Base-by-base conservation (phyloP, 1,140 invertebrate species). In the Drosophila mauritiana region DNA sequence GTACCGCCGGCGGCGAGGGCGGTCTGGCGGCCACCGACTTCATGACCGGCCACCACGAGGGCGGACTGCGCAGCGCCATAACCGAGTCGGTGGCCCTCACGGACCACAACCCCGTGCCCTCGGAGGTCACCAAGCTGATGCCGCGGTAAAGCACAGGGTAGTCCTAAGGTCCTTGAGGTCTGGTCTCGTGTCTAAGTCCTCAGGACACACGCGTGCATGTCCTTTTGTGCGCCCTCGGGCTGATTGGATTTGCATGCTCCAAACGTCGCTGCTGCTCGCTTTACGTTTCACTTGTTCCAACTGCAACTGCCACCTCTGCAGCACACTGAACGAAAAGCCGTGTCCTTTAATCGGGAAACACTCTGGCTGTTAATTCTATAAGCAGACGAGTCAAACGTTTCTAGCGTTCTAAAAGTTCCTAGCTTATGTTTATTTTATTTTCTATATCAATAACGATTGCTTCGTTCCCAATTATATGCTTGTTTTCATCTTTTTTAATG, bases 61-160 rank as follows among this genome's bases (percentile, higher is more conserved):
- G 75, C 45, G 84, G 90, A 61, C 55, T 76, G 25, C 86, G 91
- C 36, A 90, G 90, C 62, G 83, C 69, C 15, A 43, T 84, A 1
- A 92, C 90, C 10, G 91, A 92, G 43, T 92, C 91, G 13, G 77
- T 92, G 45, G 91, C 88, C 10, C 75, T 92, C 17, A 92, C 91
- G 20, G 91, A 92, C 51, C 85, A 91, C 79, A 48, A 45, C 11
- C 89, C 82, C 37, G 88, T 90, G 83, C 64, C 86, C 34, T 73
- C 74, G 20, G 91, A 92, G 55, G 68, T 89, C 58, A 92, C 86
- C 53, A 74, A 80, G n/a, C 59, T 92, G 61, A 90, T 91, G 78
- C 81, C 73, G 74, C 84, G 84, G 78, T 92, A 91, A 91, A 91
- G 59, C 51, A 57, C 51, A 34, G 43, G 37, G 20, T 48, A 53